phyloP scores from a whole-genome alignment of 2,888 invertebrate genomes.

The Leptinotarsa juncta region DNA sequence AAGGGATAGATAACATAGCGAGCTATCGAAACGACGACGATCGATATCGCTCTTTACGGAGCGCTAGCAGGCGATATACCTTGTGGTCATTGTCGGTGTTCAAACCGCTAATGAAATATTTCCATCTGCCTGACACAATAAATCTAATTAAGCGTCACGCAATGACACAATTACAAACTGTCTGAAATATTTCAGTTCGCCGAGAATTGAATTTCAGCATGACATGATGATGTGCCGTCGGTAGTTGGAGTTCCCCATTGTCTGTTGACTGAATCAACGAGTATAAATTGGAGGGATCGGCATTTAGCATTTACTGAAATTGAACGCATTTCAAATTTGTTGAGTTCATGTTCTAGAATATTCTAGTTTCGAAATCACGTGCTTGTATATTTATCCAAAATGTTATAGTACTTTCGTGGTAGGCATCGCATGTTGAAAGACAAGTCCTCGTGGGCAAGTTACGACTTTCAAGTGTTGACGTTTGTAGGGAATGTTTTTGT shows the following conservation, averaged over 20 bases:
- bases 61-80: slow-evolving; percentile 30
- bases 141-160: slow-evolving; percentile 53
- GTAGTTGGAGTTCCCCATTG: slow-evolving; percentile 12
- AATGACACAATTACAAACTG: slow-evolving; percentile 51
- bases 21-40: slow-evolving; percentile 3
- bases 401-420: too few relatives aligned
- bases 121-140: slow-evolving; percentile 48
- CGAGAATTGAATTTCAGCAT: slow-evolving; percentile 49
- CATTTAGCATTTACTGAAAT: not conserved
- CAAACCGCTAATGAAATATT: slow-evolving; percentile 47
- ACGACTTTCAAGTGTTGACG: too few relatives aligned
- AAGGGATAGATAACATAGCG: slow-evolving; percentile 10
- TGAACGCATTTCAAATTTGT: not conserved
- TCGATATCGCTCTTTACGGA: slow-evolving; percentile 29
- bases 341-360: too few relatives aligned
- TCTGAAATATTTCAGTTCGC: slow-evolving; percentile 48
- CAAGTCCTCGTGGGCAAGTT: too few relatives aligned
- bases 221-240: slow-evolving; percentile 37
- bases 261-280: slow-evolving; percentile 7
- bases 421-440: too few relatives aligned
- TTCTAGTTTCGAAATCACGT: not conserved
- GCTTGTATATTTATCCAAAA: too few relatives aligned
- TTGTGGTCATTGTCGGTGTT: slow-evolving; percentile 35
- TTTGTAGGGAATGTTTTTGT: too few relatives aligned
- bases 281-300: not conserved